Base-by-base conservation (phyloP, 2,797 vertebrate species). In the Rousettus madagascariensis region DNA sequence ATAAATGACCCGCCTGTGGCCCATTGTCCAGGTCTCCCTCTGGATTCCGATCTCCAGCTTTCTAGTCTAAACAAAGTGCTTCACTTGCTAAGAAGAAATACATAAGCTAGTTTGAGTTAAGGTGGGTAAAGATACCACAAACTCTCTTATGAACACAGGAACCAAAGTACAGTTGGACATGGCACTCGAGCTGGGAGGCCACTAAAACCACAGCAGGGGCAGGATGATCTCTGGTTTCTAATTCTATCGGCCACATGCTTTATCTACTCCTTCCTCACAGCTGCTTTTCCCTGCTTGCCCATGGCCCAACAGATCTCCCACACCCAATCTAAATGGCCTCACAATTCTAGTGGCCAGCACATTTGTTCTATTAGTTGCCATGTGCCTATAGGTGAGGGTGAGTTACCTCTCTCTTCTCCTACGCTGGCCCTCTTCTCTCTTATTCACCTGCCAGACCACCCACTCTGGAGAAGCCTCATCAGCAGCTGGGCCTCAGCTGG, bases 61-160 rank as follows among this genome's bases (percentile, higher is more conserved):
- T n/a, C 74, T 41, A 30, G 77, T 85, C 57, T 51, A 79, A 82
- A 78, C 46, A 43, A 55, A 66, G 28, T 11, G 0, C 24, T 86
- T 75, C 36, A 15, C 49, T 78, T 74, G 36, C 57, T 74, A 46
- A 88, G 30, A 75, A 69, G 86, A 85, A 46, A 28, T 51, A 26
- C 30, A 17, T 46, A 55, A 85, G 41, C 43, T n/a, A 59, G 49
- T 33, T 85, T 55, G 30, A 19, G 38, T 28, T 61, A 82, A 72
- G 33, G 7, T n/a, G 41, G 33, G 10, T 8, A 30, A 75, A 53
- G 28, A 17, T 26, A 11, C 57, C 33, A 33, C 24, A 57, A 0
- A 53, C 10, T 61, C 24, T 77, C 38, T 46, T 46, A 10, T 16
- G 8, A 36, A 1, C 41, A 7, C 61, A 41, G 66, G 20, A 78